Percentiles rank a stretch among this genome's conserved stretches.
phyloP scores from a whole-genome alignment of 2,113 vertebrate genomes.

The Myotis brandtii region DNA sequence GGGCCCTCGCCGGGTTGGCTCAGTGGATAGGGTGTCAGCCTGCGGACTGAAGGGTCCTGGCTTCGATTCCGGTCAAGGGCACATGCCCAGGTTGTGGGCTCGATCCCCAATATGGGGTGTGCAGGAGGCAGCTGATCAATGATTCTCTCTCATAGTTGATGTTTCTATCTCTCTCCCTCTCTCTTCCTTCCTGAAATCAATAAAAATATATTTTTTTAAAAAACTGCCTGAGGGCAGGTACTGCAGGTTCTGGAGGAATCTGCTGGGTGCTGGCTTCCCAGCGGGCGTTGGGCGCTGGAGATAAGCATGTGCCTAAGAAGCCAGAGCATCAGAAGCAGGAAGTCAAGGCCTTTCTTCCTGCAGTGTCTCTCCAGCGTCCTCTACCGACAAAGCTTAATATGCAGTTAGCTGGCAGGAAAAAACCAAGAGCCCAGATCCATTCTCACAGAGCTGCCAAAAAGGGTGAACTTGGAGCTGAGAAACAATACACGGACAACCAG shows the following conservation, averaged over 20 bases:
- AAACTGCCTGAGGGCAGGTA: neutral
- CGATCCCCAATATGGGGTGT: no score
- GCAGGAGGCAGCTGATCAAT: no score
- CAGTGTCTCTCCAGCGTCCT: neutral
- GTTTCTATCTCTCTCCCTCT: no score
- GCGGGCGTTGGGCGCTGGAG: neutral
- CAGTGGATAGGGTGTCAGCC: no score
- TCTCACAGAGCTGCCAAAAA: neutral
- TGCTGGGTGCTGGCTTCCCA: neutral
- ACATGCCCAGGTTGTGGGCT: no score
- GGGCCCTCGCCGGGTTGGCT: no score
- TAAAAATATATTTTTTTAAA: no score
- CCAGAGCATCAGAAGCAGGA: neutral
- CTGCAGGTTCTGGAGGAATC: neutral
- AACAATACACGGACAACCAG: no score
- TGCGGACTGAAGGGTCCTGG: no score
- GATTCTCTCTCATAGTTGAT: no score
- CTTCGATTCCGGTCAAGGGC: no score
- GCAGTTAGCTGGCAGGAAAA: neutral
- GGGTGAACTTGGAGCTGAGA: neutral
- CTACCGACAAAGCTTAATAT: neutral
- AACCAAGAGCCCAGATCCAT: neutral
- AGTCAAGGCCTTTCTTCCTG: neutral
- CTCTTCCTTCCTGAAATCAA: no score
- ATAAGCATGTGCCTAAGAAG: neutral